Evolutionary conservation across 2,797 vertebrate genomes (phyloP).

Genomic region (Onychomys leucogaster): DNA sequence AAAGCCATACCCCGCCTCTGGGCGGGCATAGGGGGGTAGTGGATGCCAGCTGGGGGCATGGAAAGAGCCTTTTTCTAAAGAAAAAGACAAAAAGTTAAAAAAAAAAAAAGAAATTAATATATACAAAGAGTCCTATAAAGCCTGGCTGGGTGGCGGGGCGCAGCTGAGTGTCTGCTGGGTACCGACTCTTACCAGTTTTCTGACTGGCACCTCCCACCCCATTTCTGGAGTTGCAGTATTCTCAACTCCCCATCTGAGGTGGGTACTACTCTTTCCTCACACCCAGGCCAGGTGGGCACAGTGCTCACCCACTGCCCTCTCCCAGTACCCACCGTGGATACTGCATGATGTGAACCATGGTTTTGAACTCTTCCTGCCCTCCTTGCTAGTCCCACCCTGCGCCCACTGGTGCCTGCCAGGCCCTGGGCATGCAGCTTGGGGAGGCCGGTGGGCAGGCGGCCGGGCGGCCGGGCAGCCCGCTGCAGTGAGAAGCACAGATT

Average conservation of each 20-base stretch:
- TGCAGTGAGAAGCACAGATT: constrained; percentile 83
- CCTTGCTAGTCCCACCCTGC: constrained; percentile 39
- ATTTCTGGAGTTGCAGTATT: constrained; percentile 47
- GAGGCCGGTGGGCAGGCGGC: constrained; percentile 16
- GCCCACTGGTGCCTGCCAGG: constrained; percentile 29
- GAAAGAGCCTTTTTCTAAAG: constrained; percentile 81
- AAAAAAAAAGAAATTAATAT: constrained; percentile 80
- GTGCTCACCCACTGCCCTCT: not conserved
- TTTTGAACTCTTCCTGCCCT: constrained; percentile 74
- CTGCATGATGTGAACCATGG: constrained; percentile 82
- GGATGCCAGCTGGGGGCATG: constrained; percentile 58
- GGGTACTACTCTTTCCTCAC: not conserved
- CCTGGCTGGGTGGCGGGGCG: constrained; percentile 61
- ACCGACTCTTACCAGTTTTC: constrained; percentile 34
- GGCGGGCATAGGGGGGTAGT: constrained; percentile 74
- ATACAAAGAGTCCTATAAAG: constrained; percentile 80
- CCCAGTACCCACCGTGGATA: constrained; percentile 72
- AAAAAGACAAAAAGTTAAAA: constrained; percentile 82
- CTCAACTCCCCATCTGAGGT: constrained; percentile 1
- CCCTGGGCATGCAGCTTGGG: not conserved
- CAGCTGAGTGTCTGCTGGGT: constrained; percentile 51
- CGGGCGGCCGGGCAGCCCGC: constrained; percentile 70
- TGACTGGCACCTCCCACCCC: not conserved
- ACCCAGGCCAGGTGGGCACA: constrained; percentile 56
- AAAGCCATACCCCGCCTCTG: constrained; percentile 83